These are phyloP conservation scores for Tachyglossus aculeatus DNA, from an alignment of 2,797 vertebrate genomes.

Conservation along the genomic window DNA sequence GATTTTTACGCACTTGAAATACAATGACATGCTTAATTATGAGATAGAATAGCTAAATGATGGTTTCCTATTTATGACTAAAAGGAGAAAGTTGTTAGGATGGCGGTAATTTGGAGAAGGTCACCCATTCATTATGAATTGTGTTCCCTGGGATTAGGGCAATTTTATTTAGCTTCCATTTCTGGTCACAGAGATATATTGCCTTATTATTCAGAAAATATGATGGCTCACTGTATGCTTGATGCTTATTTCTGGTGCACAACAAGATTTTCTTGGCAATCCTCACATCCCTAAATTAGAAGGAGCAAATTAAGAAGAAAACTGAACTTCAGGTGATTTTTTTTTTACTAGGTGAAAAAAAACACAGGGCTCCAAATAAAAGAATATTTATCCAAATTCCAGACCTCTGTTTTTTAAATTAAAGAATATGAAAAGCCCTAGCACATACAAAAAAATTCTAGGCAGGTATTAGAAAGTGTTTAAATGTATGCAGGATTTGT, in stretches of 20 bases:
- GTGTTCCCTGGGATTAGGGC: not conserved
- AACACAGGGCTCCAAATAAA: not conserved
- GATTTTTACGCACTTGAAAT: not conserved
- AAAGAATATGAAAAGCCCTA: not conserved
- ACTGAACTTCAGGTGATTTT: not conserved
- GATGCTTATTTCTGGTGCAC: not conserved
- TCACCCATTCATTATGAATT: not conserved
- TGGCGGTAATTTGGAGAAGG: not conserved
- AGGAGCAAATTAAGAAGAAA: not conserved
- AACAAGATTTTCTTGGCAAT: not conserved
- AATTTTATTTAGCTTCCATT: not conserved
- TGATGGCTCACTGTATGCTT: not conserved
- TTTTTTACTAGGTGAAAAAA: constrained; percentile 8
- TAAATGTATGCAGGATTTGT: not conserved
- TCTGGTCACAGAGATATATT: not conserved
- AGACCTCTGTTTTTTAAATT: too few species aligned
- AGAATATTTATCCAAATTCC: not conserved
- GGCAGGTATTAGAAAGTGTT: not conserved
- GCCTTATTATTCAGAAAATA: not conserved
- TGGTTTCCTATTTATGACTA: not conserved
- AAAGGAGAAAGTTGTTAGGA: not conserved
- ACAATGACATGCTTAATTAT: not conserved
- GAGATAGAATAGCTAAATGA: not conserved
- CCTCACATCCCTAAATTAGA: not conserved
- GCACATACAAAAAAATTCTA: not conserved